phyloP scores from a whole-genome alignment of 2,113 vertebrate genomes.

The Lophotis ruficrista region DNA sequence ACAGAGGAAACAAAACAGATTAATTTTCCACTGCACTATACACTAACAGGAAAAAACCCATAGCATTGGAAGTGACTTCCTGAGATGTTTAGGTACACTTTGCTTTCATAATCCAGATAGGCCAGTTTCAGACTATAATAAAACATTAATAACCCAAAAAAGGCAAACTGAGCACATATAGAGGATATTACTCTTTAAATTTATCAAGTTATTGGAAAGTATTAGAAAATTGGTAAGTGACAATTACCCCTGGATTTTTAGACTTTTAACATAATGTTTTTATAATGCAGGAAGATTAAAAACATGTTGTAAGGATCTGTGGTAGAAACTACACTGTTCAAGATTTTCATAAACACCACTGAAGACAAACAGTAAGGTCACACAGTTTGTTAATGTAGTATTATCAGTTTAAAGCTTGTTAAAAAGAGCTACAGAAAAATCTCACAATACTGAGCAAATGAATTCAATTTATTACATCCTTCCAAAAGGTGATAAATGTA shows the following conservation, averaged over 20 bases:
- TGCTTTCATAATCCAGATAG: not conserved
- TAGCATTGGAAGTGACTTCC: not conserved
- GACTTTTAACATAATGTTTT: not conserved
- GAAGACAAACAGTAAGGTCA: not conserved
- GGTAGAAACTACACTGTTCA: not conserved
- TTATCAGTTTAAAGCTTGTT: not conserved
- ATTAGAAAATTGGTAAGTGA: not conserved
- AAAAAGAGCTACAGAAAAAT: not conserved
- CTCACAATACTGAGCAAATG: not conserved
- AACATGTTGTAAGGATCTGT: not conserved
- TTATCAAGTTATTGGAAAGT: not conserved
- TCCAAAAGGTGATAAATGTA: not conserved
- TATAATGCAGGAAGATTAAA: not conserved
- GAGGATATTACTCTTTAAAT: not conserved
- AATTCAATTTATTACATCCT: not conserved
- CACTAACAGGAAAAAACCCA: not conserved
- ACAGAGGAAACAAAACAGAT: not conserved
- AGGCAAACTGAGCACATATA: not conserved
- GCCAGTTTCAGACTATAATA: not conserved
- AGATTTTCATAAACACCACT: conserved; percentile 1
- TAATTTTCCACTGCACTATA: not conserved
- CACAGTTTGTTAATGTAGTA: not conserved
- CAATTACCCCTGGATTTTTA: not conserved
- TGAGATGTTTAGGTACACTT: not conserved
- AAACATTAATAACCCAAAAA: not conserved